Evolutionary conservation across 2,888 invertebrate genomes (phyloP).

Genomic region (Troides oblongomaculatus): DNA sequence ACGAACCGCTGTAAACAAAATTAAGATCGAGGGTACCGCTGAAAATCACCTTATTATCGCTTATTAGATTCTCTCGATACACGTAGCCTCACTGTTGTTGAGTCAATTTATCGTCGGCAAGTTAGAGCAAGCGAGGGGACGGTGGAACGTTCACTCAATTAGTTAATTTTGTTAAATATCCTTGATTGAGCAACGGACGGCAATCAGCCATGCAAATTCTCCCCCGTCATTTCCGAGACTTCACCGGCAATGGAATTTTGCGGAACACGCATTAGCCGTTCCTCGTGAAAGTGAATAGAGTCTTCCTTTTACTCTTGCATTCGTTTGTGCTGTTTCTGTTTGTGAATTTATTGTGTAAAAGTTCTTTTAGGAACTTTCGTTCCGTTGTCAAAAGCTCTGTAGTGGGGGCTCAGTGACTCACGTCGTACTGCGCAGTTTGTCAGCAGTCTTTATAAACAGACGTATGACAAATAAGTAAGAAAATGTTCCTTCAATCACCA

Average conservation of each 20-base stretch:
- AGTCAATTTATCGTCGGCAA: constrained; percentile 56
- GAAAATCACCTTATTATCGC: constrained; percentile 58
- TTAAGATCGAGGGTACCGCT: constrained; percentile 45
- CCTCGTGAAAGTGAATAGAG: constrained; percentile 7
- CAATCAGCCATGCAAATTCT: constrained; percentile 79
- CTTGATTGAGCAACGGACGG: constrained; percentile 78
- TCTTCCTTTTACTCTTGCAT: constrained; percentile 14
- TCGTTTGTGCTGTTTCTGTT: constrained; percentile 15
- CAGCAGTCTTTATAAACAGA: too few relatives aligned
- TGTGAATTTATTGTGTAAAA: constrained; percentile 13
- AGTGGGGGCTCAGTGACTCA: neutral
- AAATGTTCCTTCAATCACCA: too few relatives aligned
- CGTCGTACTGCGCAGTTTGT: neutral
- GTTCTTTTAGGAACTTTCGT: constrained; percentile 4
- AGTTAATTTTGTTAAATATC: constrained; percentile 79
- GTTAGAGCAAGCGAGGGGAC: constrained; percentile 39
- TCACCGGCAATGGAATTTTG: constrained; percentile 38
- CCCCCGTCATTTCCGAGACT: constrained; percentile 40
- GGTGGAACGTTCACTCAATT: constrained; percentile 74
- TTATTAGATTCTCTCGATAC: constrained; percentile 66
- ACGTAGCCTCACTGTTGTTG: constrained; percentile 58
- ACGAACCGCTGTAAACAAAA: constrained; percentile 34
- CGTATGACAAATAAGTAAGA: too few relatives aligned
- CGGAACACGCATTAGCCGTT: constrained; percentile 23
- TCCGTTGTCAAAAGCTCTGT: constrained; percentile 6